These are phyloP conservation scores for Calcarius lapponicus DNA, from an alignment of 2,797 vertebrate species.

Conservation along the genomic window DNA sequence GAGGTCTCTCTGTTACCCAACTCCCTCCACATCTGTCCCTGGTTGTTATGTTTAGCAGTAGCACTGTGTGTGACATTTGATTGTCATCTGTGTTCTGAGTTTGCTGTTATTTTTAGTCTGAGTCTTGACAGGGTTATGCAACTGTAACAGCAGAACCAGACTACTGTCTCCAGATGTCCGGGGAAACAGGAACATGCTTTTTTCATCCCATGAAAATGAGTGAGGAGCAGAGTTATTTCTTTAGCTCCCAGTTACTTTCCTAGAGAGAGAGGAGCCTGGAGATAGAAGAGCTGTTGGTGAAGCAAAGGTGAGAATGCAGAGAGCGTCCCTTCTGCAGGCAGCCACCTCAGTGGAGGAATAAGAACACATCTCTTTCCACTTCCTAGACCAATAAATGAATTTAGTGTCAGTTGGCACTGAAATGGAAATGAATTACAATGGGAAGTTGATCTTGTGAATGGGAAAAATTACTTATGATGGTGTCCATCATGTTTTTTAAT, in stretches of 20 bases:
- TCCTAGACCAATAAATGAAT: neutral
- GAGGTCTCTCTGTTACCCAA: neutral
- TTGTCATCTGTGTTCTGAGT: slow-evolving; percentile 43
- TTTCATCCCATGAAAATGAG: slow-evolving; percentile 22
- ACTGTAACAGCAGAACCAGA: neutral
- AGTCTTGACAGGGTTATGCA: slow-evolving; percentile 40
- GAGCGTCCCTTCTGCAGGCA: neutral
- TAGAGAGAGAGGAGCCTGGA: slow-evolving; percentile 21
- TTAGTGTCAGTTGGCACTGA: neutral
- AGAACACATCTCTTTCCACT: fast-evolving
- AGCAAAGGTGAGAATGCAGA: neutral
- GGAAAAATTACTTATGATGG: neutral
- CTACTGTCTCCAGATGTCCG: neutral
- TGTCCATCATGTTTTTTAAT: neutral
- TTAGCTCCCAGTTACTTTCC: slow-evolving; percentile 1
- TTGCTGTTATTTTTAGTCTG: slow-evolving; percentile 61
- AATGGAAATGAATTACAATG: neutral
- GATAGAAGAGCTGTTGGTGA: neutral
- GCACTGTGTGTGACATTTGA: slow-evolving; percentile 16
- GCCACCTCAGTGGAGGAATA: neutral
- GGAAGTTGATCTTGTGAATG: neutral
- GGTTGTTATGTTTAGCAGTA: neutral
- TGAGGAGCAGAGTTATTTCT: neutral
- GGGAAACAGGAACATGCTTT: slow-evolving; percentile 8
- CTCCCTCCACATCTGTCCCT: neutral